Evolutionary conservation across 2,888 invertebrate genomes (phyloP).

Genomic region (Hybos culiciformis): DNA sequence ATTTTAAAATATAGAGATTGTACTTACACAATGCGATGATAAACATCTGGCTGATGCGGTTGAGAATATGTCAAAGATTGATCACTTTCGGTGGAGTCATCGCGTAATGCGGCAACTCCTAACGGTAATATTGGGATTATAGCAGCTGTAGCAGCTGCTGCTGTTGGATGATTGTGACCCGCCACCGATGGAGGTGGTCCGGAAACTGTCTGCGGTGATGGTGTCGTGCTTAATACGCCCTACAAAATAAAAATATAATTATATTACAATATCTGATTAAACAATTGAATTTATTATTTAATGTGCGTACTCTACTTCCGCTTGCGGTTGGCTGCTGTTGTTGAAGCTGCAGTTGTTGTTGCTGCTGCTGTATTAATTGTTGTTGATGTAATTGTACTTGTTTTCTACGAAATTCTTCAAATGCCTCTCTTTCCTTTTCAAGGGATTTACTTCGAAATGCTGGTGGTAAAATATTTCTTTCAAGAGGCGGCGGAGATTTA

Average conservation of each 20-base stretch:
- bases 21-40: constrained; percentile 36
- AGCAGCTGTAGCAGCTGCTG: constrained; percentile 37
- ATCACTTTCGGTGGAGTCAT: constrained; percentile 37
- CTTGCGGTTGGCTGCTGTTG: no score
- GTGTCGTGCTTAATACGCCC: constrained; percentile 33
- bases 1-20: background rate
- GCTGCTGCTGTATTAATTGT: no score
- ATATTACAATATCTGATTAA: no score
- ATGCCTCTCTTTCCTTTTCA: constrained; percentile 22
- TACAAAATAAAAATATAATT: no score
- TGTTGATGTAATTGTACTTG: no score
- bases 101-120: constrained; percentile 36
- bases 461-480: constrained; percentile 28
- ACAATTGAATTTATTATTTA: background rate
- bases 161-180: constrained; percentile 37
- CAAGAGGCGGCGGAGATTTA: constrained; percentile 13
- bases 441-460: constrained; percentile 33
- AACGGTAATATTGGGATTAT: constrained; percentile 35
- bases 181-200: constrained; percentile 30
- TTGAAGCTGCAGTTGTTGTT: no score
- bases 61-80: constrained; percentile 36
- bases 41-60: constrained; percentile 31
- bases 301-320: constrained; percentile 6
- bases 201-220: constrained; percentile 30
- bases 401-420: background rate